Conservation (phyloP, 2,113 vertebrate genomes). For the Willisornis vidua region DNA sequence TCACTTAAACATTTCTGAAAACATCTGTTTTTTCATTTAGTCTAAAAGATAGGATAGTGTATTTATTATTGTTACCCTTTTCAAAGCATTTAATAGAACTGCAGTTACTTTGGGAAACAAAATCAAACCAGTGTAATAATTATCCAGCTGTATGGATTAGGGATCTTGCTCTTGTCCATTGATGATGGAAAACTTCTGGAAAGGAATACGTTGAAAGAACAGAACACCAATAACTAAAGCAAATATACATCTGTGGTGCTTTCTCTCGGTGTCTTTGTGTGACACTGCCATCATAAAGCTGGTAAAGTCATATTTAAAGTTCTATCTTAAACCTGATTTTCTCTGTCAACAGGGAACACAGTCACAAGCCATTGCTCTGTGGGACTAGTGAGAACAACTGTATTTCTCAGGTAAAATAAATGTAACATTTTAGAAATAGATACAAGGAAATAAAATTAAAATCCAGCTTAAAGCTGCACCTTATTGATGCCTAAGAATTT, state of each 20-base stretch:
- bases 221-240: not conserved
- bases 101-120: slow-evolving; percentile 2
- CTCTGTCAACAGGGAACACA: not conserved
- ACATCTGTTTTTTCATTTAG: slow-evolving; percentile 13
- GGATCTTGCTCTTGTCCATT: not conserved
- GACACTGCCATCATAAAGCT: not conserved
- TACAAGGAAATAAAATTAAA: not conserved
- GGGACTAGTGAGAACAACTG: not conserved
- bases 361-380: not conserved
- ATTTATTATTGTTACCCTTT: slow-evolving; percentile 5
- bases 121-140: slow-evolving; percentile 35
- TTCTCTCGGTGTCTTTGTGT: not conserved
- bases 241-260: not conserved
- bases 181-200: not conserved
- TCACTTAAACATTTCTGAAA: slow-evolving; percentile 38
- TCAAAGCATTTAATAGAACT: slow-evolving; percentile 35
- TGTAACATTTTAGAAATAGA: not conserved
- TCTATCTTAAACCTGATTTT: not conserved
- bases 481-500: not conserved
- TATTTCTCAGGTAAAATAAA: not conserved
- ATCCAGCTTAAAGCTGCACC: not conserved
- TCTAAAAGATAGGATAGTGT: not conserved
- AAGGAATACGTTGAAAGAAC: not conserved
- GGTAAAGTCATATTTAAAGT: not conserved
- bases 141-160: not conserved